These are phyloP conservation scores for Troides oblongomaculatus DNA, from an alignment of 2,888 invertebrate genomes.

Conservation along the genomic window DNA sequence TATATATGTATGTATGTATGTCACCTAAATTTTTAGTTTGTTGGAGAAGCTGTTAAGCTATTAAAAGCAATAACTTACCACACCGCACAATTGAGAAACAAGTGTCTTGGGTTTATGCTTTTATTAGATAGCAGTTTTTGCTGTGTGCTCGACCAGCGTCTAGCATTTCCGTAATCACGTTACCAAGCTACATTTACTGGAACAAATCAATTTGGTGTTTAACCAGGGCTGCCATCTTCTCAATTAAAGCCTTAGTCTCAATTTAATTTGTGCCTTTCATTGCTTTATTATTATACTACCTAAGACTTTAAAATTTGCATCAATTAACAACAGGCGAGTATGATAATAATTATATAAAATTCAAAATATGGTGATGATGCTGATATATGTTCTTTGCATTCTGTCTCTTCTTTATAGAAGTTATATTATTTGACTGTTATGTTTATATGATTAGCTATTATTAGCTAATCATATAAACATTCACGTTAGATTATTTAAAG, in stretches of 20 bases:
- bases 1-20: too few relatives aligned
- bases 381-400: too few relatives aligned
- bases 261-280: not conserved
- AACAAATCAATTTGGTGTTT: not conserved
- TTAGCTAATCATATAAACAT: too few relatives aligned
- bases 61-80: slow-evolving; percentile 17
- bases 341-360: too few relatives aligned
- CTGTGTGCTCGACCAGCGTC: not conserved
- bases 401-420: too few relatives aligned
- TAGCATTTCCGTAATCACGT: slow-evolving; percentile 24
- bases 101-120: slow-evolving; percentile 2
- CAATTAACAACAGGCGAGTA: too few relatives aligned
- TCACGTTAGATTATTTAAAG: too few relatives aligned
- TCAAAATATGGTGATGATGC: too few relatives aligned
- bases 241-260: not conserved
- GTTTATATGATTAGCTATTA: too few relatives aligned
- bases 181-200: slow-evolving; percentile 17
- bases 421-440: too few relatives aligned
- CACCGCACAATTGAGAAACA: slow-evolving; percentile 9
- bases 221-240: not conserved
- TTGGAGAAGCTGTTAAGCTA: not conserved
- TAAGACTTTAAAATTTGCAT: too few relatives aligned
- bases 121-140: slow-evolving; percentile 2
- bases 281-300: not conserved
- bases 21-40: slow-evolving; percentile 6